Percentiles rank a stretch among this genome's conserved stretches.
Evolutionary conservation across 2,797 vertebrate genomes (phyloP).

Genomic region (Garrulus glandarius): DNA sequence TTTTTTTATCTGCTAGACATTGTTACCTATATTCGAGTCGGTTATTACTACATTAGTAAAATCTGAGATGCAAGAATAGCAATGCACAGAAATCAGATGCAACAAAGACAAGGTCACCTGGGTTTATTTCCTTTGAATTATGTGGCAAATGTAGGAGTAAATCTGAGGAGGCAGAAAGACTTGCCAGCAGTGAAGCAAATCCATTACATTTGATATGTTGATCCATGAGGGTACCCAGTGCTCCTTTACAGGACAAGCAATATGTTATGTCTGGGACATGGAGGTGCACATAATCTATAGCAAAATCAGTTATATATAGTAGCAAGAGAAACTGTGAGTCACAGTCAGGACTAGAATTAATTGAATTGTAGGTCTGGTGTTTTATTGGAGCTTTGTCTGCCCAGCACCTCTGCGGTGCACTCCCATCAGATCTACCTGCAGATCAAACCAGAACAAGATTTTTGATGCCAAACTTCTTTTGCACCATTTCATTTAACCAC

Average conservation of each 20-base stretch:
- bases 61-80: neutral
- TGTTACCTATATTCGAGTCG: neutral
- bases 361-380: neutral
- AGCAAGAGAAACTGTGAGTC: neutral
- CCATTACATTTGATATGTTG: conserved; percentile 32
- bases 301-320: neutral
- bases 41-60: neutral
- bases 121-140: conserved; percentile 42
- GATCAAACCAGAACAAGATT: conserved; percentile 1
- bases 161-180: conserved; percentile 26
- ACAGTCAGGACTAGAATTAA: neutral
- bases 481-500: accelerated
- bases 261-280: conserved; percentile 13
- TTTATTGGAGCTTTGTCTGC: conserved; percentile 20
- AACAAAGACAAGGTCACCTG: neutral
- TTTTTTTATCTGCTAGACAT: neutral
- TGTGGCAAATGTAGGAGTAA: neutral
- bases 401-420: neutral
- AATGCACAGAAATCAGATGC: neutral
- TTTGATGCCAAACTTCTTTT: neutral
- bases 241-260: conserved; percentile 12
- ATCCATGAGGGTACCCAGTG: conserved; percentile 2
- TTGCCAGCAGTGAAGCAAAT: conserved; percentile 17
- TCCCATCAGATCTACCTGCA: neutral
- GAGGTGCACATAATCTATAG: neutral